Evolutionary conservation across 2,888 invertebrate genomes (phyloP).

Genomic region (Steinernema carpocapsae): DNA sequence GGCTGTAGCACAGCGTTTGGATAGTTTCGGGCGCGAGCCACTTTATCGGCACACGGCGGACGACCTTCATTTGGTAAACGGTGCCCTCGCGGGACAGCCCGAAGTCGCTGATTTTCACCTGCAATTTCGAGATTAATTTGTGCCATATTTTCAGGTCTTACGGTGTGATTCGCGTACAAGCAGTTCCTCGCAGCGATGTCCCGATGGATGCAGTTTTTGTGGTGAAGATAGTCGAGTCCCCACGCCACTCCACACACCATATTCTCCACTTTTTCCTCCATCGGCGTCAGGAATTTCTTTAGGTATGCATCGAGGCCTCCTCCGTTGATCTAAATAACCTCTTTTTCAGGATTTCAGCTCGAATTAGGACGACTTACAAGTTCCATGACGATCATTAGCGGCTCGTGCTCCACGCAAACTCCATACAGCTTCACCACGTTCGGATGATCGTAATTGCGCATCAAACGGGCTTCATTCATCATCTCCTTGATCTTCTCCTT

Average conservation of each 20-base stretch:
- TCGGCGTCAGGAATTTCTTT: constrained; percentile 32
- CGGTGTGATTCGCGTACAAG: not conserved
- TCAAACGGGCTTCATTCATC: constrained; percentile 42
- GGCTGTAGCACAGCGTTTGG: constrained; percentile 38
- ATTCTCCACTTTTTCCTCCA: constrained; percentile 40
- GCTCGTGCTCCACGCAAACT: constrained; percentile 41
- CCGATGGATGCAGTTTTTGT: constrained; percentile 36
- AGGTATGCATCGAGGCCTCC: constrained; percentile 40
- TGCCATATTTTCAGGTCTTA: not conserved
- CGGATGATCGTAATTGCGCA: constrained; percentile 34
- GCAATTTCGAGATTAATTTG: not conserved
- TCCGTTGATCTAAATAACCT: constrained; percentile 26
- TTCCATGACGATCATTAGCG: constrained; percentile 45
- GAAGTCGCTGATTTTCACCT: constrained; percentile 52
- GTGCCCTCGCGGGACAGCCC: constrained; percentile 50
- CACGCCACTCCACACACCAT: constrained; percentile 41
- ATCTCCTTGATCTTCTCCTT: constrained; percentile 43
- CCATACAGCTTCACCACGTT: constrained; percentile 39
- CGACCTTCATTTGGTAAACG: constrained; percentile 48
- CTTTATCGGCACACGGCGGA: constrained; percentile 42
- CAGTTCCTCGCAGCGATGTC: constrained; percentile 45
- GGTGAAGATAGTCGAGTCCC: constrained; percentile 42
- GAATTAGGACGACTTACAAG: no score
- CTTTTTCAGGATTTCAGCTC: not conserved
- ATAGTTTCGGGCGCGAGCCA: constrained; percentile 44